Evolutionary conservation across 2,113 vertebrate species (phyloP), one percentile per base, ranked within the genome.

Genomic region (Ceyx margarethae): DNA sequence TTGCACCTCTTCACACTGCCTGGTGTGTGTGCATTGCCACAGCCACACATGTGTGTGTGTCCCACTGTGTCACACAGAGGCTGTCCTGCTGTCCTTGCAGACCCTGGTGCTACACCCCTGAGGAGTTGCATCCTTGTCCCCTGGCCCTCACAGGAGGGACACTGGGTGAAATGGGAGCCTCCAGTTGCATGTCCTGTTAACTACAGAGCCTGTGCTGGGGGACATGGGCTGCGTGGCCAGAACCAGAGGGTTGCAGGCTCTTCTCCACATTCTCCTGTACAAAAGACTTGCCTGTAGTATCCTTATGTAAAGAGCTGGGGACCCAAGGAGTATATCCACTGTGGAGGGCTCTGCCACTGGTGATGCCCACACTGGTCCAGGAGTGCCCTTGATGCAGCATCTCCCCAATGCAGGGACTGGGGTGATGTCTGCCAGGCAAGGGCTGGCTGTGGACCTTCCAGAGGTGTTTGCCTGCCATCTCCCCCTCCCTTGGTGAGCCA

Each of bases 261-360:
- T 61, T 61, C 62, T 60, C 46, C 40, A 6, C 0, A 2, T 11
- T 11, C 12, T 9, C 13, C 33, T 46, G 8, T 18, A 35, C 35
- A 50, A 17, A 26, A 65, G 43, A 35, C 45, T 45, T 82, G 13
- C 9, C 60, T 46, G 37, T 40, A 58, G 40, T 9, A 51, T 23
- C 5, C 13, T 6, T 43, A 33, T 29, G 40, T n/a, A 72, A 42
- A 42, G 61, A 54, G 61, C 74, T 16, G 40, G 40, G 23, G 6
- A 4, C 37, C 8, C 2, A 2, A n/a, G 74, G 22, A 58, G 1
- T 26, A 1, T 12, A 14, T 11, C 10, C 1, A 3, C 26, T 8
- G 26, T 8, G 26, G 16, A 37, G 13, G 35, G 5, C 6, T 43
- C 56, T 57, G 72, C 42, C 79, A 33, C 42, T 25, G 29, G 29